A percentile compares a stretch with the other conserved stretches of the same genome.
These are phyloP conservation scores for Eufriesea mexicana DNA, from an alignment of 1,140 invertebrate species.

Conservation along the genomic window DNA sequence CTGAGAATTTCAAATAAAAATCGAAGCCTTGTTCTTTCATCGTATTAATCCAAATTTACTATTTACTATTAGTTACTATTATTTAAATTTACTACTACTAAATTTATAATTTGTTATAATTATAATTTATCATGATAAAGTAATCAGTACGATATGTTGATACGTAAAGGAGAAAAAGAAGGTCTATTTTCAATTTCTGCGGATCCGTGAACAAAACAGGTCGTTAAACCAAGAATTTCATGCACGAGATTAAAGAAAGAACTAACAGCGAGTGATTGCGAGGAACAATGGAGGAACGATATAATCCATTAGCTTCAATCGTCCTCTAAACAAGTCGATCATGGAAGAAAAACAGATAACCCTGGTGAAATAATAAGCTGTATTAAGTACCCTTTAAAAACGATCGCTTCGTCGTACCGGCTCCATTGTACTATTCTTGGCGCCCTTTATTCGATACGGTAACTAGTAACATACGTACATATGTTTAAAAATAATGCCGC, in stretches of 20 bases:
- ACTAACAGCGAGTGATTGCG: neutral
- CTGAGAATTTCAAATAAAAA: no score
- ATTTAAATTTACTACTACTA: no score
- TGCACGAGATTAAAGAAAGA: neutral
- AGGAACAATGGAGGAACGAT: neutral
- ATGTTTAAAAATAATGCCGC: neutral
- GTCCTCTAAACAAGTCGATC: neutral
- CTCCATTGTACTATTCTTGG: neutral
- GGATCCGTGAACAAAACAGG: neutral
- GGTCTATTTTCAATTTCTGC: neutral
- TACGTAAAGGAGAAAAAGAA: neutral
- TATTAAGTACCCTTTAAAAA: neutral
- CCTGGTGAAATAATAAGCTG: neutral
- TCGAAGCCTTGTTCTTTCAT: no score
- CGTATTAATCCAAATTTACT: no score
- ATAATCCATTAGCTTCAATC: neutral
- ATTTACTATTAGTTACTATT: no score
- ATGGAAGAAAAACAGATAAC: neutral
- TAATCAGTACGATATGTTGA: neutral
- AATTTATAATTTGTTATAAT: no score
- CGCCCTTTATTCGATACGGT: neutral
- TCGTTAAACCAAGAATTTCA: neutral
- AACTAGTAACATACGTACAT: neutral
- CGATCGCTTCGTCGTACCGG: neutral
- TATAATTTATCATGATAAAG: neutral